These are phyloP conservation scores for Campoletis raptor DNA, from an alignment of 2,888 invertebrate genomes.

Conservation along the genomic window DNA sequence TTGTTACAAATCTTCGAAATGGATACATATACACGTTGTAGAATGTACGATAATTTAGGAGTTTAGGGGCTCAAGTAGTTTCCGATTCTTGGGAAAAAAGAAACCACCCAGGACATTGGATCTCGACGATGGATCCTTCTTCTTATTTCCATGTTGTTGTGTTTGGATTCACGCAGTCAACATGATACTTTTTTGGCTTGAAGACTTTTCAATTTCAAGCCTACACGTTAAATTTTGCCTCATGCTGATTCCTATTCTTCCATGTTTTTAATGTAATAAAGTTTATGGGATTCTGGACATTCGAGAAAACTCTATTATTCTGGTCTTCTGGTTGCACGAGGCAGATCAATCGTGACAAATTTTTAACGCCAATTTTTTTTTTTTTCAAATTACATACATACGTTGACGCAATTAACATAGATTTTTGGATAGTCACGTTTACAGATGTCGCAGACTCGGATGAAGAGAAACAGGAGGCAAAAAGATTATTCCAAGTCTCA, in stretches of 20 bases:
- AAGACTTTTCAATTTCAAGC: constrained; percentile 12
- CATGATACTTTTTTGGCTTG: background rate
- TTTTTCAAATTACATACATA: constrained; percentile 7
- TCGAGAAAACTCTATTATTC: constrained; percentile 27
- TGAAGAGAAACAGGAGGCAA: background rate
- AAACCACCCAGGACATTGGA: constrained; percentile 2
- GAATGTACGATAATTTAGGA: constrained; percentile 58
- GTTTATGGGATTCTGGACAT: constrained; percentile 20
- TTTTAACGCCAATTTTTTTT: background rate
- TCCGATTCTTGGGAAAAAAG: constrained; percentile 45
- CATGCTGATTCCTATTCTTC: constrained; percentile 35
- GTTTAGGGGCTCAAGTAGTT: constrained; percentile 62
- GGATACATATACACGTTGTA: constrained; percentile 28
- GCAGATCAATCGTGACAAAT: background rate
- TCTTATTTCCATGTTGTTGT: background rate
- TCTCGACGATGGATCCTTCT: constrained; percentile 2
- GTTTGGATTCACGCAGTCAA: constrained; percentile 25
- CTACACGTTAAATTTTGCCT: constrained; percentile 40
- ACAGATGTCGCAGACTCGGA: background rate
- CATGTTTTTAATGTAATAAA: constrained; percentile 18
- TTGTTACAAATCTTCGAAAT: constrained; percentile 43
- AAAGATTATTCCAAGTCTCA: constrained; percentile 17
- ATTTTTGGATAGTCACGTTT: background rate
- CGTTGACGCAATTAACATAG: background rate
- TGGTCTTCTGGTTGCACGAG: background rate